Evolutionary conservation across 1,140 invertebrate genomes (phyloP), one percentile per base, ranked within the genome.

Genomic region (Potamilus streckersoni): DNA sequence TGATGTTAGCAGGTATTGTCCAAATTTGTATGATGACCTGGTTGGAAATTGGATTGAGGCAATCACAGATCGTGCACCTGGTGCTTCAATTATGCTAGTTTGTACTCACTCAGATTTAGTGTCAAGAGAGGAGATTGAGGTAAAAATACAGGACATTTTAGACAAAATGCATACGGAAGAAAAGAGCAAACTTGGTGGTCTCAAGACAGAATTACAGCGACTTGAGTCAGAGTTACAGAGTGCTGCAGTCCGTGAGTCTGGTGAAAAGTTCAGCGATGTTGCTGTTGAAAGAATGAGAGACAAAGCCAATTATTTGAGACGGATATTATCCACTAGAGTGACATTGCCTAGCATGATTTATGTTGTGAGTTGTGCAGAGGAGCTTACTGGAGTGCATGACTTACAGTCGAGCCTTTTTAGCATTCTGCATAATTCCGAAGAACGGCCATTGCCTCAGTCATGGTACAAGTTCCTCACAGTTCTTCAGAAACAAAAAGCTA

Each of bases 11-110:
- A 80, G 79, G 27, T 87, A 86, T 69, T 59, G 13, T 15, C 65
- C 75, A 14, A 80, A 84, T 13, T 57, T 71, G 17, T 87, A 84
- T 77, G 81, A 85, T 60, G 67, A 72, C 14, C n/a, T 84, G 69
- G 80, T 87, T 23, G 85, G 87, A 2, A 80, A 85, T 71, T 88
- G 87, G 87, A 70, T 88, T 5, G 87, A 88, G 69, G 84, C 84
- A 4, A 87, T 88, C 27, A 85, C 83, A 67, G 85, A 87, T 69
- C 69, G 85, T 58, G 85, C 87, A 8, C 84, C 82, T 69, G 71
- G 71, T 75, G 85, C 87, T 16, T 73, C 76, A 3, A 85, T 88
- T 66, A 71, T 83, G 20, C 27, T 86, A 15, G 85, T 85, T 4
- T 85, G 85, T 19, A 88, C 87, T 12, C 87, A 88, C 76, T 79